Evolutionary conservation across 2,113 vertebrate genomes (phyloP).

Genomic region (Seriola quinqueradiata): DNA sequence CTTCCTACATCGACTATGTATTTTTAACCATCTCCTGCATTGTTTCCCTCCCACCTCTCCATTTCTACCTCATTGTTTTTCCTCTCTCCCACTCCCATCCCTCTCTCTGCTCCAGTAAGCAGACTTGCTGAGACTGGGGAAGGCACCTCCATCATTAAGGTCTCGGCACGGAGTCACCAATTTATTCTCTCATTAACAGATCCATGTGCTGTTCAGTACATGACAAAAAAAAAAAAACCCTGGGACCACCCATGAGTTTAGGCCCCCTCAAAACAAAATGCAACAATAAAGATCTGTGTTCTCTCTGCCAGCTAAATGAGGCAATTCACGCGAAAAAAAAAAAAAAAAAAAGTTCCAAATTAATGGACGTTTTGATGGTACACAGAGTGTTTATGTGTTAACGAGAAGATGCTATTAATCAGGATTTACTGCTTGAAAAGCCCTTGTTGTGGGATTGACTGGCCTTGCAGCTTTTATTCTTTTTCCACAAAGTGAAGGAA

Average conservation of each 20-base stretch:
- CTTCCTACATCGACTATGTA: background rate
- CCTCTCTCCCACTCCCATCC: slow-evolving; percentile 6
- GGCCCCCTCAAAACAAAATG: slow-evolving; percentile 60
- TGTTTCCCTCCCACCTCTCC: slow-evolving; percentile 15
- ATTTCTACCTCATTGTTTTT: slow-evolving; percentile 22
- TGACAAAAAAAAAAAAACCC: background rate
- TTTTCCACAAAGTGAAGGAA: slow-evolving; percentile 37
- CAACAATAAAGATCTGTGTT: slow-evolving; percentile 64
- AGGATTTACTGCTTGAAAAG: slow-evolving; percentile 39
- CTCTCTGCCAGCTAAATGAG: slow-evolving; percentile 54
- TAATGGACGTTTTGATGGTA: slow-evolving; percentile 52
- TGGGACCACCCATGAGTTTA: slow-evolving; percentile 71
- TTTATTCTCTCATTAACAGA: slow-evolving; percentile 68
- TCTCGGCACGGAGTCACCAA: slow-evolving; percentile 57
- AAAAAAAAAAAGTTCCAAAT: slow-evolving; percentile 52
- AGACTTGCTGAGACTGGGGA: slow-evolving; percentile 48
- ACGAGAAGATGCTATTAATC: slow-evolving; percentile 65
- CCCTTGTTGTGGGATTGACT: slow-evolving; percentile 45
- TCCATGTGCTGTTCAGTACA: slow-evolving; percentile 50
- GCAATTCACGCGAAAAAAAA: slow-evolving; percentile 41
- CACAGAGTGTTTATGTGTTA: slow-evolving; percentile 68
- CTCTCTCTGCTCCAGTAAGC: slow-evolving; percentile 49
- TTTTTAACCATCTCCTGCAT: slow-evolving; percentile 10
- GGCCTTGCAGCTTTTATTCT: slow-evolving; percentile 29
- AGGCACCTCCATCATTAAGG: slow-evolving; percentile 58